Evolutionary conservation across 2,888 invertebrate genomes (phyloP).

Genomic region (Lithophane leautieri): DNA sequence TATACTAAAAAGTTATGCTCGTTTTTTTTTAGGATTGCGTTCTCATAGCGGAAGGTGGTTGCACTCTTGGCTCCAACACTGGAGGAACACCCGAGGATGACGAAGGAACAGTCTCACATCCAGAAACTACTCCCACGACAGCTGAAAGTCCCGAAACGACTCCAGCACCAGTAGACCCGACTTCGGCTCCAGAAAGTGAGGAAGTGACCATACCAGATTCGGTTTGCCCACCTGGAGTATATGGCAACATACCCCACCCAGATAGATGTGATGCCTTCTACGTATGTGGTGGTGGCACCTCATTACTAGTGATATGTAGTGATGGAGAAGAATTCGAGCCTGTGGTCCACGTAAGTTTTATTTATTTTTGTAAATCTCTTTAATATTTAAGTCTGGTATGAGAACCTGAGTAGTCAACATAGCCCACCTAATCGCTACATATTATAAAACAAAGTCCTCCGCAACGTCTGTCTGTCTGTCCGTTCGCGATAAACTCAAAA

Average conservation of each 20-base stretch:
- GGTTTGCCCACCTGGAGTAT: slow-evolving; percentile 64
- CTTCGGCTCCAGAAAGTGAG: slow-evolving; percentile 29
- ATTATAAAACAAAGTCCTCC: no score
- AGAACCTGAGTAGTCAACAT: neutral
- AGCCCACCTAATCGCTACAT: neutral
- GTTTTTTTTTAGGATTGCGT: slow-evolving; percentile 26
- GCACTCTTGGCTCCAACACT: slow-evolving; percentile 33
- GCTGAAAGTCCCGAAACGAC: neutral
- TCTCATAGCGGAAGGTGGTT: slow-evolving; percentile 37
- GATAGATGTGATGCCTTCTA: slow-evolving; percentile 67
- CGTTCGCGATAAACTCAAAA: no score
- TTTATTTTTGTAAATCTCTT: neutral
- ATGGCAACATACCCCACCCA: slow-evolving; percentile 69
- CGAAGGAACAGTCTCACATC: neutral
- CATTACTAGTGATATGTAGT: slow-evolving; percentile 14
- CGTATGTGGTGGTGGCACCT: slow-evolving; percentile 60
- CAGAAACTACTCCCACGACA: slow-evolving; percentile 30
- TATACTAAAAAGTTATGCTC: accelerated
- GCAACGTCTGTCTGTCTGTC: no score
- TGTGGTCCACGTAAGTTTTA: neutral
- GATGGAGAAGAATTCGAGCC: slow-evolving; percentile 16
- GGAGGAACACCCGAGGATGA: slow-evolving; percentile 14
- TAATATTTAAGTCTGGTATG: neutral
- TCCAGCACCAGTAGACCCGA: neutral
- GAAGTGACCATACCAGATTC: slow-evolving; percentile 16